phyloP scores from a whole-genome alignment of 2,888 invertebrate species.

The Sarcophaga variegata region DNA sequence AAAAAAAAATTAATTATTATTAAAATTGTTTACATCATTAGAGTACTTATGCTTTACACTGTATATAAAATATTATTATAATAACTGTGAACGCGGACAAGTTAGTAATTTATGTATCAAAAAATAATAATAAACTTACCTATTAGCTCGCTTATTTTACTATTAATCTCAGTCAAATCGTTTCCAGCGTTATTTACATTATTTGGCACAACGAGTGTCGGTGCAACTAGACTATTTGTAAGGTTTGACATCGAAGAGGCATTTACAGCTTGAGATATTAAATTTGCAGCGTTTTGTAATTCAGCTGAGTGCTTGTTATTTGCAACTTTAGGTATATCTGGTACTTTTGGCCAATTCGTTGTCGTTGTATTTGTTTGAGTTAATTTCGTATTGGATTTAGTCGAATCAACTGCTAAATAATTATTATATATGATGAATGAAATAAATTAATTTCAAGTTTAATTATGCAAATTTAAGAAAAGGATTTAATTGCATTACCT shows the following conservation, averaged over 20 bases:
- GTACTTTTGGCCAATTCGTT: slow-evolving; percentile 76
- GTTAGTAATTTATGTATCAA: background rate
- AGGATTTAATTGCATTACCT: slow-evolving; percentile 39
- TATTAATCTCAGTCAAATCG: slow-evolving; percentile 74
- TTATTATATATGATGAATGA: slow-evolving; percentile 19
- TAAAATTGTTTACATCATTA: too few species aligned
- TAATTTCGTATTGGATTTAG: slow-evolving; percentile 61
- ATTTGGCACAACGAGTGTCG: slow-evolving; percentile 57
- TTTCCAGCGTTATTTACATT: slow-evolving; percentile 46
- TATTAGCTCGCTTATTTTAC: slow-evolving; percentile 79
- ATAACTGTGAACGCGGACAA: too few species aligned
- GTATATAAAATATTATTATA: too few species aligned
- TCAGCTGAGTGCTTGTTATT: slow-evolving; percentile 78
- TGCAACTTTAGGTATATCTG: slow-evolving; percentile 76
- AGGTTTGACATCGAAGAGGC: slow-evolving; percentile 69
- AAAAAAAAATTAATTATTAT: too few species aligned
- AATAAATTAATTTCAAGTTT: background rate
- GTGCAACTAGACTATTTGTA: slow-evolving; percentile 67
- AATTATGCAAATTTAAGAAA: too few species aligned
- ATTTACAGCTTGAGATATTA: slow-evolving; percentile 79
- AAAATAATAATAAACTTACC: slow-evolving; percentile 72
- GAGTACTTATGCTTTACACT: too few species aligned
- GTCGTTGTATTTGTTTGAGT: slow-evolving; percentile 60
- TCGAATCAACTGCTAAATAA: slow-evolving; percentile 67
- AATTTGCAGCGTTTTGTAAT: slow-evolving; percentile 79